Conservation (phyloP, 2,888 invertebrate genomes). For the Heterodera filipjevi region DNA sequence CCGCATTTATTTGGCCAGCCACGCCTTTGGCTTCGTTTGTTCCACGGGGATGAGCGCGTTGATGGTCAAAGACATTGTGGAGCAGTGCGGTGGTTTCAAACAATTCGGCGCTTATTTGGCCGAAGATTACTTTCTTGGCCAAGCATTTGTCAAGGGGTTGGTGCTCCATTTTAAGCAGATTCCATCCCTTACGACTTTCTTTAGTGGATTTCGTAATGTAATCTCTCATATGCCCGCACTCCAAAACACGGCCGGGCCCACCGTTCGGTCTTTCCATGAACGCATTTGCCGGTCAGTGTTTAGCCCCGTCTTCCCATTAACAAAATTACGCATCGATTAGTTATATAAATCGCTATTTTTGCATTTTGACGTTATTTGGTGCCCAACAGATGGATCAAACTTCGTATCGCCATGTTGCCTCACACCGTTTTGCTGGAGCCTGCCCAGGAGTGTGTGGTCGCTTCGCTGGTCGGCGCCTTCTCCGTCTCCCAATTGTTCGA, state of each 20-base stretch:
- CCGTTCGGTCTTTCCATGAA: constrained; percentile 83
- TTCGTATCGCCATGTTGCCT: constrained; percentile 93
- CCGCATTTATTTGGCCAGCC: constrained; percentile 88
- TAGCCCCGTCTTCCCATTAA: no score
- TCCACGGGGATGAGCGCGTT: constrained; percentile 93
- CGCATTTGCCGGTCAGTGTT: constrained; percentile 71
- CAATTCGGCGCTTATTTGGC: constrained; percentile 91
- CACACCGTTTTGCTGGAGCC: constrained; percentile 88
- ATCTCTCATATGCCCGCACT: constrained; percentile 90
- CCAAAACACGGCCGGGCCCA: constrained; percentile 83
- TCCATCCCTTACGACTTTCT: background rate
- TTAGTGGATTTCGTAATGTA: constrained; percentile 83
- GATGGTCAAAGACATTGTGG: constrained; percentile 83
- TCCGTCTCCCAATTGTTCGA: constrained; percentile 81
- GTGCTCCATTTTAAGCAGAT: background rate
- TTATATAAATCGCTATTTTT: background rate
- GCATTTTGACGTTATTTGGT: background rate
- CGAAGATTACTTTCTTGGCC: constrained; percentile 96
- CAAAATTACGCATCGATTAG: no score
- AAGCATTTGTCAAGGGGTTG: constrained; percentile 74
- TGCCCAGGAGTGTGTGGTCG: constrained; percentile 84
- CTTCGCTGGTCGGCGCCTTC: constrained; percentile 89
- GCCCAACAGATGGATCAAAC: constrained; percentile 83
- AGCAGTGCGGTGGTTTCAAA: constrained; percentile 87
- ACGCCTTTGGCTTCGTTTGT: constrained; percentile 89